Base-by-base conservation (phyloP, 2,113 vertebrate genomes). In the Tragelaphus strepsiceros region DNA sequence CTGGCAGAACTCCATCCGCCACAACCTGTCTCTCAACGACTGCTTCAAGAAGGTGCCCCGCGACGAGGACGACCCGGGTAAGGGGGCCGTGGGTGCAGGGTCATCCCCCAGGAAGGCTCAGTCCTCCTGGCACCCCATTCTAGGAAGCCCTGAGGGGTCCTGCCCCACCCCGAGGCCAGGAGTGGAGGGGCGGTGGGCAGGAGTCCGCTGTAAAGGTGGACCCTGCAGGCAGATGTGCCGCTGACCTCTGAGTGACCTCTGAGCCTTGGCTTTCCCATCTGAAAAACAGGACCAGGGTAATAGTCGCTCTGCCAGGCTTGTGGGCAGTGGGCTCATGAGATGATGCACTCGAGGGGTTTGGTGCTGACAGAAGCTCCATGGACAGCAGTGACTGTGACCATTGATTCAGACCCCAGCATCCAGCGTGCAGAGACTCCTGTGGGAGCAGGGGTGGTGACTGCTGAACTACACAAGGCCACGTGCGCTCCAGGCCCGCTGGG, bases 41-140 rank as follows among this genome's bases (percentile, higher is more conserved):
- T 99, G 99, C 98, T 99, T 99, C 98, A 99, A 99, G 98, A 99
- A 99, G 98, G 99, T 99, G 77, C 99, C 99, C 17, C 99, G 99
- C 43, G 99, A 99, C 3, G 99, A 99, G 96, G 99, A 99, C 30
- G 99, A 99, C 96, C 99, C 99, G 98, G 99, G 99, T 99, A 99
- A 98, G 98, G 59, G 39, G 39, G 2, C 54, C 24, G 32, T 22
- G 3, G 6, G 28, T 0, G 8, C 0, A 3, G 74, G 39, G 17
- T 3, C 2, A 2, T 0, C 43, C 14, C 51, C 53, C n/a, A 1
- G 78, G 67, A 6, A 30, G 56, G 11, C 19, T 14, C 46, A 1
- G 51, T n/a, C 28, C 49, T 51, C 19, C n/a, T 21, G 6, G 59
- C 14, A n/a, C 32, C 46, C 26, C 17, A 0, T 39, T 90, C 80